Conservation (phyloP, 2,888 invertebrate genomes). For the Drosophila kanekoi region DNA sequence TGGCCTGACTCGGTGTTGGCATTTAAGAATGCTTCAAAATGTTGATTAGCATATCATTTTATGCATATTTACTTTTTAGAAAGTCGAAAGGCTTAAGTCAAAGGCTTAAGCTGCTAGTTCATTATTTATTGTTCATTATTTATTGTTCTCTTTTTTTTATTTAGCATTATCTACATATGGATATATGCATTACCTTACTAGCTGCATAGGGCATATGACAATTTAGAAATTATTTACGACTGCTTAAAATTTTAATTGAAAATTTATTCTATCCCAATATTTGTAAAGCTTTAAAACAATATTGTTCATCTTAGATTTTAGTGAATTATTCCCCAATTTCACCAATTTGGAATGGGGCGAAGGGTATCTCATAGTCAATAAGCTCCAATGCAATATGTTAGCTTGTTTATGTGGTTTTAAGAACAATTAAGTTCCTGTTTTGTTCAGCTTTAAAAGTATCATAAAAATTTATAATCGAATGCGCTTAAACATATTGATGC, state of each 20-base stretch:
- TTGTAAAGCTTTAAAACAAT: too few species aligned
- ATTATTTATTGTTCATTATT: background rate
- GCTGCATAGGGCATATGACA: too few species aligned
- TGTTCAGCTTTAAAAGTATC: background rate
- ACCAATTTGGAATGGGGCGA: too few species aligned
- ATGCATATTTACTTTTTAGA: conserved; percentile 38
- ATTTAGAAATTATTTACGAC: too few species aligned
- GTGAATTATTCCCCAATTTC: too few species aligned
- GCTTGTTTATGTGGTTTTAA: background rate
- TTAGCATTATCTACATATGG: background rate
- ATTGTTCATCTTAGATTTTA: too few species aligned
- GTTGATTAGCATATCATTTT: conserved; percentile 47
- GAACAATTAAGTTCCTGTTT: conserved; percentile 24
- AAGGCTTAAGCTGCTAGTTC: conserved; percentile 9
- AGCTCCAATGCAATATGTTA: background rate
- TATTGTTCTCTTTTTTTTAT: background rate
- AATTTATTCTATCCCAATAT: background rate
- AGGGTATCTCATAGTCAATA: conserved; percentile 1
- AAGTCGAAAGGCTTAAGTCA: conserved; percentile 39
- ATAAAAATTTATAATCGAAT: conserved; percentile 1
- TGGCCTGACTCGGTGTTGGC: conserved; percentile 6
- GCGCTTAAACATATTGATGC: background rate
- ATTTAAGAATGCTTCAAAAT: conserved; percentile 37
- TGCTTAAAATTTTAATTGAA: background rate
- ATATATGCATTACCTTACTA: background rate